These are phyloP conservation scores for Pterois miles DNA, from an alignment of 2,797 vertebrate species.

Conservation along the genomic window DNA sequence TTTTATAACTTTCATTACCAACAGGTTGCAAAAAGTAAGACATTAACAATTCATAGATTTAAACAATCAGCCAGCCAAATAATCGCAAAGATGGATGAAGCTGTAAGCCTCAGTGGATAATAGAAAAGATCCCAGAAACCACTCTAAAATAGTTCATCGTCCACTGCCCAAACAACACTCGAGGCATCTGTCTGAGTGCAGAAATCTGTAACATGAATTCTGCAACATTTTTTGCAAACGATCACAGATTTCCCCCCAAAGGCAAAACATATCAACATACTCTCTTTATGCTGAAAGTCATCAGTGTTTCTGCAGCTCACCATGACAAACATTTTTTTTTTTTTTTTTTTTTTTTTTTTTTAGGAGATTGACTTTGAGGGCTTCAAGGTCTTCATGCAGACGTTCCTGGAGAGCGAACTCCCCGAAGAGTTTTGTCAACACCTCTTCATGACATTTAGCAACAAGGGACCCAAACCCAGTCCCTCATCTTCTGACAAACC, in stretches of 20 bases:
- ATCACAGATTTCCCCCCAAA: not conserved
- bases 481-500: conserved; percentile 88
- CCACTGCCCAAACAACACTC: conserved; percentile 9
- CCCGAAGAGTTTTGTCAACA: conserved; percentile 91
- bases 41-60: not conserved
- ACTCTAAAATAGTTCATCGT: not conserved
- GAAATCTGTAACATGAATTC: not conserved
- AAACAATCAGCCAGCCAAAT: not conserved
- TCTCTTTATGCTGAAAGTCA: not conserved
- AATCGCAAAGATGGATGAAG: not conserved
- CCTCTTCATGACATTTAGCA: conserved; percentile 94
- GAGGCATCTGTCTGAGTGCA: not conserved
- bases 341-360: conserved; percentile 9
- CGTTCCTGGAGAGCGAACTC: conserved; percentile 92
- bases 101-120: not conserved
- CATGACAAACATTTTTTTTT: not conserved
- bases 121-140: not conserved
- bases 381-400: conserved; percentile 96
- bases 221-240: not conserved
- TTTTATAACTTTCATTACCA: too few species aligned
- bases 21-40: not conserved
- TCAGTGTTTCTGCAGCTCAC: not conserved
- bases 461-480: conserved; percentile 87
- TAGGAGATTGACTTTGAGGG: conserved; percentile 95
- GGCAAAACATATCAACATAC: not conserved